Base-by-base conservation (phyloP, 1,140 invertebrate species). In the Muscidifurax raptorellus region DNA sequence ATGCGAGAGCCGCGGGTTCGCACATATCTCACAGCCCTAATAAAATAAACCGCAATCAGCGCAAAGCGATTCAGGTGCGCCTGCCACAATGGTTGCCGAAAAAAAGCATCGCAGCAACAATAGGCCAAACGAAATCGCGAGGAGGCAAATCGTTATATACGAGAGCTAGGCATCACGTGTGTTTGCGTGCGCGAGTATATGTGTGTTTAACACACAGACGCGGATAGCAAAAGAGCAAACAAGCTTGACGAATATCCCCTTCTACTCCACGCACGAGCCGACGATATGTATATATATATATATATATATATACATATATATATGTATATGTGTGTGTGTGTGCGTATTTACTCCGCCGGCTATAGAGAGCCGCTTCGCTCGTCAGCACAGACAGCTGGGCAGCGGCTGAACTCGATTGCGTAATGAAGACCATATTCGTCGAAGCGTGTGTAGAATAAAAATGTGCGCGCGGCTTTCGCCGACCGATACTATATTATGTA, bases 301-400 rank as follows among this genome's bases (percentile, higher is more conserved):
- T 13, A 47, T 47, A 47, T 47, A 47, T 47, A 47, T 47, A 47
- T 47, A 47, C 15, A 47, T 47, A 47, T 84, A 74, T 67, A 76
- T 44, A 18, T n/a, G 47, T 47, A 47, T 47, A 47, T n/a, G 44
- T 5, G 36, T 9, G 9, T 40, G 36, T 9, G n/a, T n/a, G n/a
- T n/a, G n/a, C n/a, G n/a, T n/a, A n/a, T n/a, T n/a, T n/a, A n/a
- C n/a, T n/a, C n/a, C n/a, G n/a, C n/a, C n/a, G n/a, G n/a, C n/a
- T n/a, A n/a, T n/a, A n/a, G 52, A 59, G 52, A 28, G n/a, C 15
- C 32, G 47, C 80, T 40, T 80, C 44, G 47, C 52, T n/a, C 84
- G 77, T 64, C 74, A n/a, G 4, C 22, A 59, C 52, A 86, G 86
- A 90, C 89, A 90, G 89, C 89, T 90, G 89, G 89, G 86, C 89